phyloP scores from a whole-genome alignment of 2,113 vertebrate genomes.

The Anseranas semipalmata region DNA sequence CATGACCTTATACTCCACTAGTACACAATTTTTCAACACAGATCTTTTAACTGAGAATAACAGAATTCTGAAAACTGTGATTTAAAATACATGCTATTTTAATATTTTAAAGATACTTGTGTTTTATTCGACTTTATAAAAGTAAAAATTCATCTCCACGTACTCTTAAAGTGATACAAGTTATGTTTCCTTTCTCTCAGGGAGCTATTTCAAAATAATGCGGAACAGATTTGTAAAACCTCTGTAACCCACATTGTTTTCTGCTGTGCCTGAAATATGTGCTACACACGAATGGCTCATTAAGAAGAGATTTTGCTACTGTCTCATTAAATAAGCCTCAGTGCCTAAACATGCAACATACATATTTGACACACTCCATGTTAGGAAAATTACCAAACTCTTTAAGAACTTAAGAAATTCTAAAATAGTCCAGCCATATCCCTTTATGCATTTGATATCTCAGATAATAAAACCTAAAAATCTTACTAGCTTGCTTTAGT shows the following conservation, averaged over 20 bases:
- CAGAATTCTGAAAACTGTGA: background rate
- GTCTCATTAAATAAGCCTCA: constrained; percentile 1
- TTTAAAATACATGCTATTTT: background rate
- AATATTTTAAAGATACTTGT: background rate
- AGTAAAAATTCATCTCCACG: background rate
- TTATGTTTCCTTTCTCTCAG: background rate
- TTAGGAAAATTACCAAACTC: constrained; percentile 6
- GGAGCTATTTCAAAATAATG: constrained; percentile 16
- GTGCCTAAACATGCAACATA: background rate
- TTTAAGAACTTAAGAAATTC: constrained; percentile 10
- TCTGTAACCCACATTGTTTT: background rate
- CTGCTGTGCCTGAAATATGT: constrained; percentile 1
- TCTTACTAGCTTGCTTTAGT: background rate
- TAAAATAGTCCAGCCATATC: background rate
- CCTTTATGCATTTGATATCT: background rate
- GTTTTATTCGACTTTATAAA: background rate
- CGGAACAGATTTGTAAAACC: background rate
- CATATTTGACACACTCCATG: background rate
- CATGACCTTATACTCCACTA: background rate
- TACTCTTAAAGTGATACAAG: background rate
- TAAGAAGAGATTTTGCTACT: background rate
- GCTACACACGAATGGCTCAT: background rate
- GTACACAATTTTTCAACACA: background rate
- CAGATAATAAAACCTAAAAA: background rate
- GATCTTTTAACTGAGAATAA: background rate